A percentile compares a stretch with the other conserved stretches of the same genome.
Evolutionary conservation across 2,888 invertebrate genomes (phyloP).

Genomic region (Atrina japonica): DNA sequence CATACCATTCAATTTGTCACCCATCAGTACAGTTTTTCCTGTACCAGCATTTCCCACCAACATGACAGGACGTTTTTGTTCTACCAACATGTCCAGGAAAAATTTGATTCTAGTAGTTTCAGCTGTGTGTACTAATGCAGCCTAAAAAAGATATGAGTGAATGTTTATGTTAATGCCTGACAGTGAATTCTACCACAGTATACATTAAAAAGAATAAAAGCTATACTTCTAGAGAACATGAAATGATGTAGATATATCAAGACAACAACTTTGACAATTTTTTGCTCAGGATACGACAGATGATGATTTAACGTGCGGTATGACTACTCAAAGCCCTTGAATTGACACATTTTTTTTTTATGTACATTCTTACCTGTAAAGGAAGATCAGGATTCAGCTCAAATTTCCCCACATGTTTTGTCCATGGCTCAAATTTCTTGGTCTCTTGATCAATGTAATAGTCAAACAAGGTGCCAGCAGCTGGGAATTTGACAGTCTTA

Average conservation of each 20-base stretch:
- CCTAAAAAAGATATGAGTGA: slow-evolving; percentile 83
- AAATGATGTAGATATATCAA: too few species aligned
- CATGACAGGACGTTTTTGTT: slow-evolving; percentile 95
- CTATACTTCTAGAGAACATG: too few species aligned
- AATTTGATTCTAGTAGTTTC: slow-evolving; percentile 95
- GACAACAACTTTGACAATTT: too few species aligned
- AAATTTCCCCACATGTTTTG: slow-evolving; percentile 93
- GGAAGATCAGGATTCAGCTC: slow-evolving; percentile 95
- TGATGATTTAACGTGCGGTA: too few species aligned
- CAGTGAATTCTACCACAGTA: too few species aligned
- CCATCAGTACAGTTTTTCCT: slow-evolving; percentile 96
- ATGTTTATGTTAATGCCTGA: too few species aligned
- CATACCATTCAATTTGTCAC: slow-evolving; percentile 89
- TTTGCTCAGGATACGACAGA: too few species aligned
- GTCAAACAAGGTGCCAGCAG: slow-evolving; percentile 96
- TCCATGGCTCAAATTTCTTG: slow-evolving; percentile 94
- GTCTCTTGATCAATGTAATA: slow-evolving; percentile 95
- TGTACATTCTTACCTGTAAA: slow-evolving; percentile 87
- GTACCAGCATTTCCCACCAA: slow-evolving; percentile 95
- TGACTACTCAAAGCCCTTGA: too few species aligned
- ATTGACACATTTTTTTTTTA: too few species aligned
- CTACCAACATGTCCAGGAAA: slow-evolving; percentile 94
- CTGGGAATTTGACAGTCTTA: slow-evolving; percentile 95
- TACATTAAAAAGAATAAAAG: too few species aligned
- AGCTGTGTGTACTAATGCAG: slow-evolving; percentile 94